Base-by-base conservation (phyloP, 2,797 vertebrate genomes). In the Microctenopoma stevenorrisi region DNA sequence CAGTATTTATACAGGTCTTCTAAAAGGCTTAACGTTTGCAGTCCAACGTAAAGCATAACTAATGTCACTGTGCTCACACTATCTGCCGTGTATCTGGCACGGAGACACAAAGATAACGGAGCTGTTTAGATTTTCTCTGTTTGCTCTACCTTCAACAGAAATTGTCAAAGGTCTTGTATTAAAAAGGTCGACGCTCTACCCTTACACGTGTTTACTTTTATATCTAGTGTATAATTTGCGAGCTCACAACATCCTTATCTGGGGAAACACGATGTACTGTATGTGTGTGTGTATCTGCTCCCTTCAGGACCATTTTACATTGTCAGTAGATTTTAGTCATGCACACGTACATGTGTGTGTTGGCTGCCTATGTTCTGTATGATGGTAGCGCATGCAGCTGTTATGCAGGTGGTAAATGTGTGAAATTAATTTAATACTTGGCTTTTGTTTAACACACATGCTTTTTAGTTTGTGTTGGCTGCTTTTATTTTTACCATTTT, bases 1-100 rank as follows among this genome's bases (percentile, higher is more conserved):
- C 9, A 44, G 11, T 81, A 47, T 79, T 87, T 74, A 30, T 57
- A 1, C n/a, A 52, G 64, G 46, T 55, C 54, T 54, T 26, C 33
- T 22, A 56, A 5, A 30, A 54, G 22, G 46, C 33, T 22, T 66
- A 9, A 38, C 48, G 16, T 37, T 35, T 62, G 9, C 9, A 38
- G 68, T 67, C 69, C 49, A 68, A 64, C 50, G 60, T 51, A 15
- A 57, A 69, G 51, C 30, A 71, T 82, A 59, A 64, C 62, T 61
- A 71, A 78, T 74, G 75, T 81, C 72, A 59, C 74, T 74, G 10
- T 15, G 33, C 18, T 28, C 55, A 42, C 51, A 53, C 43, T 52
- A 66, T 63, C 35, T 55, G 37, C 56, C 3, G 2, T 7, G 22
- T 49, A 46, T 53, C 48, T 8, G 11, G 18, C 40, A 2, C 18